Evolutionary conservation across 2,113 vertebrate genomes (phyloP).

Genomic region (Cranoglanis bouderius): DNA sequence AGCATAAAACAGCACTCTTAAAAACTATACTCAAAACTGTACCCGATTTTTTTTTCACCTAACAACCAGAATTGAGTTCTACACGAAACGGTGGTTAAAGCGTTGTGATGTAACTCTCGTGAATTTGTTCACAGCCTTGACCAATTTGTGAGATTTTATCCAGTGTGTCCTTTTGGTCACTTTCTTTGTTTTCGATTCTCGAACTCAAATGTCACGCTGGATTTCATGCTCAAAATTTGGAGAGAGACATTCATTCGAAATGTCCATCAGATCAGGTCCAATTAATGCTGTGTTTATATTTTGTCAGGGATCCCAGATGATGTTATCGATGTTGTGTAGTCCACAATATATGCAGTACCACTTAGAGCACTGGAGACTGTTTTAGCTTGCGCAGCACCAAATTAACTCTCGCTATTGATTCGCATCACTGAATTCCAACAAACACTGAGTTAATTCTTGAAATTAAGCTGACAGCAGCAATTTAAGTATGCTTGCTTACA

Average conservation of each 20-base stretch:
- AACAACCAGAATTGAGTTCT: not conserved
- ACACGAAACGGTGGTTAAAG: not conserved
- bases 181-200: not conserved
- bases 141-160: not conserved
- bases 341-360: not conserved
- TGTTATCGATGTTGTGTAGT: not conserved
- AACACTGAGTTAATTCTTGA: not conserved
- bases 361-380: not conserved
- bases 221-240: not conserved
- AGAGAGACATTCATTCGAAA: not conserved
- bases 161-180: not conserved
- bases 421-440: conserved; percentile 2
- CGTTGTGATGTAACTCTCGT: not conserved
- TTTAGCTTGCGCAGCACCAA: not conserved
- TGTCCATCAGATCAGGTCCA: not conserved
- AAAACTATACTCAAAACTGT: not conserved
- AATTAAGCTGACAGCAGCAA: not conserved
- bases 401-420: not conserved
- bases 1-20: not conserved
- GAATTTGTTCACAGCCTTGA: conserved; percentile 7
- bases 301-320: not conserved
- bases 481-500: not conserved
- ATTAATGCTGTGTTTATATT: not conserved
- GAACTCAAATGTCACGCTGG: too few relatives aligned
- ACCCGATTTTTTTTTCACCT: not conserved